Evolutionary conservation across 2,113 vertebrate species (phyloP), one percentile per base, ranked within the genome.

Genomic region (Megaleporinus macrocephalus): DNA sequence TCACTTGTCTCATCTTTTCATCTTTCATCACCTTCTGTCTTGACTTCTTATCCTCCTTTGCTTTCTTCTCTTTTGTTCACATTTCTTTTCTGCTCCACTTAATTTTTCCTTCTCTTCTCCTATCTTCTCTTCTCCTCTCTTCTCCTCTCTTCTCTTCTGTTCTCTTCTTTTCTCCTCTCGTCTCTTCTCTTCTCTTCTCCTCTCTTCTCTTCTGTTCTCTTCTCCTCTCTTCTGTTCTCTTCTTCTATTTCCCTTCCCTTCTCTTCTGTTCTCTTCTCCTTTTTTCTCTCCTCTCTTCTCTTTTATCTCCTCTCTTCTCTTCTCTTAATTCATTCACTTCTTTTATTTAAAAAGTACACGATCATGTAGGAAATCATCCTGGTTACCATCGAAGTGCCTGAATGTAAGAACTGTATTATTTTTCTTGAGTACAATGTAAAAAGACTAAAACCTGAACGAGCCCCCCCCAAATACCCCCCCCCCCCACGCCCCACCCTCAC

Each of bases 61-160:
- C 0, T 5, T 7, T 22, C 5, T 57, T 22, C 6, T 22, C 0
- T 90, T 85, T 83, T 76, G 73, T 51, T 11, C 9, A 44, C 16
- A 27, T 61, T 68, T 87, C 90, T 92, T 91, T 91, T 18, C 15
- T 51, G n/a, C n/a, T n/a, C n/a, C n/a, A n/a, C n/a, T n/a, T n/a
- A n/a, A n/a, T 51, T 16, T 51, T 15, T 51, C 16, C 49, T 51
- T n/a, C 6, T 7, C 6, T 22, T 57, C 9, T 15, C n/a, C n/a
- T 13, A 6, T 15, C 6, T 57, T 4, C n/a, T 9, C 20, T 14
- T 20, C 0, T 57, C 3, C 3, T 57, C 6, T 57, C 3, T 3
- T 57, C 53, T 57, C 4, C 7, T 20, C 3, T 57, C 15, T 22
- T 57, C 20, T 59, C 71, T 16, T 70, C n/a, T n/a, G n/a, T n/a